Conservation (phyloP, 2,113 vertebrate species). For the Cyphomyrus plagiostoma region DNA sequence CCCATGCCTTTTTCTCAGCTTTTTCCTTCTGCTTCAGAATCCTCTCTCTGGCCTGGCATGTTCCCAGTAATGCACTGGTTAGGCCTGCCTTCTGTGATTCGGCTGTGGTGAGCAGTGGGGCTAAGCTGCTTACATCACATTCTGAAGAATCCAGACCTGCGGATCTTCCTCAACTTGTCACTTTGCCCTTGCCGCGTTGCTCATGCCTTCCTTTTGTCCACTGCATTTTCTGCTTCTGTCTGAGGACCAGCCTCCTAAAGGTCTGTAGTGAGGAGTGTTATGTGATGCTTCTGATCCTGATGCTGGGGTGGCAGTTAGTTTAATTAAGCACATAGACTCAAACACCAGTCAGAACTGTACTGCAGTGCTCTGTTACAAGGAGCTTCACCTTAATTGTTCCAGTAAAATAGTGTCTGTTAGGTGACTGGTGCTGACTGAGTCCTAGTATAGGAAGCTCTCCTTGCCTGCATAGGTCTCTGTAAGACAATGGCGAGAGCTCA, state of each 20-base stretch:
- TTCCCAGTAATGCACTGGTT: constrained; percentile 37
- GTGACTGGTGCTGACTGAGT: not conserved
- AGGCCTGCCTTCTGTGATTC: constrained; percentile 48
- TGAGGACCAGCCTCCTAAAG: not conserved
- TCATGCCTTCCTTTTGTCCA: constrained; percentile 1
- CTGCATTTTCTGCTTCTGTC: constrained; percentile 16
- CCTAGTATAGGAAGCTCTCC: not conserved
- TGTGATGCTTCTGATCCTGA: not conserved
- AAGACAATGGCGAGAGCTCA: not conserved
- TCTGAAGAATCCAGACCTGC: constrained; percentile 34
- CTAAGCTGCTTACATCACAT: constrained; percentile 53
- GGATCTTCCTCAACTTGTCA: not conserved
- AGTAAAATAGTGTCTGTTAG: not conserved
- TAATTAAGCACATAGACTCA: not conserved
- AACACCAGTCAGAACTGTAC: not conserved
- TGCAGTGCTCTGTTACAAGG: not conserved
- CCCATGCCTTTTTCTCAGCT: constrained; percentile 18
- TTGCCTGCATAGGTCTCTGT: not conserved
- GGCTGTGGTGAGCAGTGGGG: constrained; percentile 43
- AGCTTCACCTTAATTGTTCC: not conserved
- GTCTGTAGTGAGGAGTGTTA: not conserved
- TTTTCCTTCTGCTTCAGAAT: constrained; percentile 27
- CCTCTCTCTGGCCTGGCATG: constrained; percentile 16
- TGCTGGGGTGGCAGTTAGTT: not conserved
- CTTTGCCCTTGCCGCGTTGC: constrained; percentile 21